Evolutionary conservation across 2,888 invertebrate genomes (phyloP), one percentile per base, ranked within the genome.

Genomic region (Oscheius sp.): DNA sequence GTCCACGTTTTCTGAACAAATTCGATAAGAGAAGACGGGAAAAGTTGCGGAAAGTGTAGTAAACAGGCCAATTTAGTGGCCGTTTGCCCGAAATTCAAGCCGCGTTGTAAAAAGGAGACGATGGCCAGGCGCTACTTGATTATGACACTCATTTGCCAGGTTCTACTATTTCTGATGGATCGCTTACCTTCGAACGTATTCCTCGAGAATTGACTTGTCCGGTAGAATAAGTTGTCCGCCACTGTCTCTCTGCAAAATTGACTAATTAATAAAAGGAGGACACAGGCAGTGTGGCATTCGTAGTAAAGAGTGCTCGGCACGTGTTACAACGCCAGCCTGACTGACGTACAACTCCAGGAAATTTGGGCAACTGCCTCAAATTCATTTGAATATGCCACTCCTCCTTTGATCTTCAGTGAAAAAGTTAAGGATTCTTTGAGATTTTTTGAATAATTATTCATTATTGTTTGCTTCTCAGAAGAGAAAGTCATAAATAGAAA

Each of bases 131-230:
- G 61, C 21, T 6, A 41, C 43, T 2, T 23, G 58, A 58, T 58
- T 58, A 61, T 61, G 61, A 61, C 45, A 43, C 23, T 45, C 61
- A 61, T 61, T 61, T 61, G 61, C 41, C 61, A n/a, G 21, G 61
- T n/a, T 41, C 12, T 41, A 59, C 61, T 23, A 61, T 18, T 59
- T 27, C n/a, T 41, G 35, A 9, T 9, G 9, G 9, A 6, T 35
- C 35, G 5, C 53, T 66, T 43, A 84, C 81, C 83, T 73, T 21
- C 78, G 76, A 2, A 87, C 85, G 80, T 87, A 87, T 53, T 85
- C 86, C 76, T 87, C 87, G 27, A 87, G 77, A 25, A 86, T 76
- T 16, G 85, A 85, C 70, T 82, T 79, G 74, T 87, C 87, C 29
- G 87, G 87, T 23, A 87, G 80, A 7, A 87, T 78, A 23, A 87